A percentile compares a stretch with the other conserved stretches of the same genome.
phyloP scores from a whole-genome alignment of 2,113 vertebrate genomes.

The Cottus gobio region DNA sequence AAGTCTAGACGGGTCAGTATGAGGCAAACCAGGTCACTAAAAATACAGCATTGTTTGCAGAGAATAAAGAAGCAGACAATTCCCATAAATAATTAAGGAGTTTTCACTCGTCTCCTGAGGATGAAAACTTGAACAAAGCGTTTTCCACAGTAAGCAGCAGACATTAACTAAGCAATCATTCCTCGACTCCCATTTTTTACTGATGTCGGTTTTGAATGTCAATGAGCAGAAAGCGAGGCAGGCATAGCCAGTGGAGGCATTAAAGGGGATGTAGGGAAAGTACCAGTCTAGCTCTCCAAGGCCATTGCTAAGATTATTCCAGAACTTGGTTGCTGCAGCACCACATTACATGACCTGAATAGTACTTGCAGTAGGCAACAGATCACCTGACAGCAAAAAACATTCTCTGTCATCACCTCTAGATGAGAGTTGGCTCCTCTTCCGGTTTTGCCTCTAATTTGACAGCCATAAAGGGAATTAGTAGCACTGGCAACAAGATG shows the following conservation, averaged over 20 bases:
- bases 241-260: conserved; percentile 58
- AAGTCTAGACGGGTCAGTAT: conserved; percentile 64
- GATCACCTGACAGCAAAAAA: conserved; percentile 37
- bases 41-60: conserved; percentile 42
- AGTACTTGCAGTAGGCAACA: conserved; percentile 3
- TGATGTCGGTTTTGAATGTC: conserved; percentile 64
- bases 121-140: conserved; percentile 42
- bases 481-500: conserved; percentile 23
- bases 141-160: conserved; percentile 71
- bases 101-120: conserved; percentile 24
- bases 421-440: conserved; percentile 17
- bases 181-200: conserved; percentile 58
- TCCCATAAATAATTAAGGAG: conserved; percentile 32
- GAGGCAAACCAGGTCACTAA: conserved; percentile 50
- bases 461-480: conserved; percentile 50
- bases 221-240: conserved; percentile 57
- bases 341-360: conserved; percentile 2
- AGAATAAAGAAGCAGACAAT: conserved; percentile 1
- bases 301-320: conserved; percentile 22
- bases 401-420: not conserved
- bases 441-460: conserved; percentile 63
- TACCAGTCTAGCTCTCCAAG: conserved; percentile 5
- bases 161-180: conserved; percentile 79
- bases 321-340: not conserved
- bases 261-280: conserved; percentile 43